These are phyloP conservation scores for Neodiprion lecontei DNA, from an alignment of 1,140 invertebrate genomes.

Conservation along the genomic window DNA sequence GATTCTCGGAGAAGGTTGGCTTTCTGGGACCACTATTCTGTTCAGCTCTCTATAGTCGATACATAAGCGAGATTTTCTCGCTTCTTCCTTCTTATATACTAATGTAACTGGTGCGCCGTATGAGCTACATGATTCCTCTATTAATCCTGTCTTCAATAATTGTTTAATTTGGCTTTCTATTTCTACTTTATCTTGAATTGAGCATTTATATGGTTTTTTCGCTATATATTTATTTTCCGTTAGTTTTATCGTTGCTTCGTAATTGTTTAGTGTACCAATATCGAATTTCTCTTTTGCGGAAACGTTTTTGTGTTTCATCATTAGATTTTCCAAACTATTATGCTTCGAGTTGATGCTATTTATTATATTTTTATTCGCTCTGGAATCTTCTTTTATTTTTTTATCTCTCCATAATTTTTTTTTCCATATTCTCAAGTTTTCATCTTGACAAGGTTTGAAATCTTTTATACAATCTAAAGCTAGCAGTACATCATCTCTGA, in stretches of 20 bases:
- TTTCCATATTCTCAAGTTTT: constrained; percentile 28
- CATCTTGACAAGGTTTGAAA: constrained; percentile 30
- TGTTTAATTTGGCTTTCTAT: constrained; percentile 27
- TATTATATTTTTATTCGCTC: constrained; percentile 2
- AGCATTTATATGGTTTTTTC: constrained; percentile 31
- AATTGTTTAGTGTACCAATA: constrained; percentile 20
- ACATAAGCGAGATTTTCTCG: constrained; percentile 33
- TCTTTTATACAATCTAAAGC: constrained; percentile 30
- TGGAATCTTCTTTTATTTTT: not conserved
- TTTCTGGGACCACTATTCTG: constrained; percentile 35
- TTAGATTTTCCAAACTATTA: constrained; percentile 9
- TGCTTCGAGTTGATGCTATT: not conserved
- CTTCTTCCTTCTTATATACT: constrained; percentile 30
- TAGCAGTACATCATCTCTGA: constrained; percentile 28
- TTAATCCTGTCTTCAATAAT: constrained; percentile 23
- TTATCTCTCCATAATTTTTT: constrained; percentile 10
- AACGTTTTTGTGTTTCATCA: constrained; percentile 19
- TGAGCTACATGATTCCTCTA: constrained; percentile 21
- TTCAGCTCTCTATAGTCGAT: constrained; percentile 37
- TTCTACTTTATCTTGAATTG: constrained; percentile 24
- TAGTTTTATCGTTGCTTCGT: constrained; percentile 29
- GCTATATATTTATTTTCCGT: constrained; percentile 27
- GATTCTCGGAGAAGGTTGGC: constrained; percentile 39
- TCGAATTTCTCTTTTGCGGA: constrained; percentile 25
- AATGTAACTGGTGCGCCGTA: constrained; percentile 27